phyloP scores from a whole-genome alignment of 2,888 invertebrate species.

The Leptodirus hochenwartii region DNA sequence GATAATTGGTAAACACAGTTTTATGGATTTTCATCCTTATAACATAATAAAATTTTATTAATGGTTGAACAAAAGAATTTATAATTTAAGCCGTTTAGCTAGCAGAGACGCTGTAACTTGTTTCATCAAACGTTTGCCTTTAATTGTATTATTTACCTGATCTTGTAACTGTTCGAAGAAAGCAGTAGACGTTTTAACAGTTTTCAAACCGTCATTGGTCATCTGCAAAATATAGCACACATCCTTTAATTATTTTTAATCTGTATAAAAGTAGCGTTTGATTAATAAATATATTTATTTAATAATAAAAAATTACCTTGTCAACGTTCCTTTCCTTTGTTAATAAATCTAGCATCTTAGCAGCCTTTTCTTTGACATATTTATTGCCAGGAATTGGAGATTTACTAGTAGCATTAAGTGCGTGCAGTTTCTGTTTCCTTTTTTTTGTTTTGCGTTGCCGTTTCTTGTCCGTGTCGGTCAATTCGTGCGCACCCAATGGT shows the following conservation, averaged over 20 bases:
- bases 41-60: no score
- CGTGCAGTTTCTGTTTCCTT: constrained; percentile 42
- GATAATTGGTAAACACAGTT: no score
- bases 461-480: constrained; percentile 72
- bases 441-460: constrained; percentile 79
- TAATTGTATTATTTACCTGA: constrained; percentile 38
- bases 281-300: not conserved
- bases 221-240: constrained; percentile 3
- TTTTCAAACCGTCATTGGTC: constrained; percentile 22
- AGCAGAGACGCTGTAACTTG: no score
- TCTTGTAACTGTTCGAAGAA: constrained; percentile 81
- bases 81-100: no score
- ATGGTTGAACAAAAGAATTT: no score
- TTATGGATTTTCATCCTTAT: no score
- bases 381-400: constrained; percentile 35
- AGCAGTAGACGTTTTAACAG: constrained; percentile 55
- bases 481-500: constrained; percentile 50
- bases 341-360: constrained; percentile 41
- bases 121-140: no score
- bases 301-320: constrained; percentile 26
- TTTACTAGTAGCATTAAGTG: constrained; percentile 31
- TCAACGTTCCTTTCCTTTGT: constrained; percentile 44
- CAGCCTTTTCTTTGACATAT: constrained; percentile 35
- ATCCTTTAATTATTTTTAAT: constrained; percentile 4
- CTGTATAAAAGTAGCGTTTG: constrained; percentile 1